Base-by-base conservation (phyloP, 2,888 invertebrate genomes). In the Amaurobius ferox region DNA sequence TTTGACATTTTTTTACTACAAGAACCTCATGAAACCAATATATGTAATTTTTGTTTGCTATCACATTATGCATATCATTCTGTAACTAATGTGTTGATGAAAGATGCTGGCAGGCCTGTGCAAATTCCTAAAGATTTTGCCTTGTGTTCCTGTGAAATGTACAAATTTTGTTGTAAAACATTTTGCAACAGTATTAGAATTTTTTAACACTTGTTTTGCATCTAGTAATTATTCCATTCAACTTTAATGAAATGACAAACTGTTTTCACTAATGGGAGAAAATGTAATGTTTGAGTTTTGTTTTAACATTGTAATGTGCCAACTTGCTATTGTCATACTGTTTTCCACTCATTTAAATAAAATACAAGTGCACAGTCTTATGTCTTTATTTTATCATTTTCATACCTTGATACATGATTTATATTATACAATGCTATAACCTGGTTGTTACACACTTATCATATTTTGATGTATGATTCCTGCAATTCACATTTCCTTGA, bases 311-410 rank as follows among this genome's bases (percentile, higher is more conserved):
- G 64, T 79, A 66, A 74, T 76, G 68, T 81, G 70, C 74, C 81
- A 81, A 81, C 67, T n/a, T 80, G 66, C 73, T 70, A 29, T 81
- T 61, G n/a, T 74, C 70, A 76, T 48, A 44, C 74, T 81, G 68
- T 81, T 79, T 28, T 79, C 64, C 61, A 67, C 64, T 44, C 16
- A 44, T 79, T 81, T 76, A 74, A 61, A 81, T 76, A 81, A 81
- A 81, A 64, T 79, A 40, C 70, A 30, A 76, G 74, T 70, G 74
- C 74, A 81, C 74, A 40, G 44, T 62, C 39, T 44, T 7, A 35
- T 35, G 11, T 35, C 6, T 35, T 11, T 35, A 5, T 35, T 35
- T 35, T 7, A 7, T 35, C n/a, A n/a, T n/a, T n/a, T n/a, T n/a
- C n/a, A n/a, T n/a, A n/a, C n/a, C n/a, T n/a, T n/a, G n/a, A n/a